phyloP scores from a whole-genome alignment of 2,888 invertebrate species.

The Periphyllus acericola region DNA sequence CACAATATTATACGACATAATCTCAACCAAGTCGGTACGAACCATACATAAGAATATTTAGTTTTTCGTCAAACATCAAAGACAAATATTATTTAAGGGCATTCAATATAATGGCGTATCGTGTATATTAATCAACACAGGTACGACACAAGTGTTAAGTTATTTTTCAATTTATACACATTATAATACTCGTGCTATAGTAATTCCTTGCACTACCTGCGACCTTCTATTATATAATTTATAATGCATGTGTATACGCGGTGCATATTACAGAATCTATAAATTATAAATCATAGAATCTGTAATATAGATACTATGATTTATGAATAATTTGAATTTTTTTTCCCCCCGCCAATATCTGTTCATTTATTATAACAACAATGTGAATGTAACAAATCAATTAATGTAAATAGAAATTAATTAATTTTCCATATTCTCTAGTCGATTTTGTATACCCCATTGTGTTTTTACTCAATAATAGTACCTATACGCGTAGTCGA shows the following conservation, averaged over 20 bases:
- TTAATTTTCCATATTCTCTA: conserved; percentile 20
- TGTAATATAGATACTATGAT: neutral
- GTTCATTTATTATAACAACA: neutral
- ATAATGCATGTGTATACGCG: neutral
- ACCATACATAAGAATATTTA: too few relatives aligned
- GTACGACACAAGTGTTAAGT: neutral
- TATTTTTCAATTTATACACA: neutral
- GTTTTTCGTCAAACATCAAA: too few relatives aligned
- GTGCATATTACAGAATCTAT: too few relatives aligned
- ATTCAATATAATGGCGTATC: too few relatives aligned
- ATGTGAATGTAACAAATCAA: conserved; percentile 6
- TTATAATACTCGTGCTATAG: neutral
- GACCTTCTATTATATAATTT: conserved; percentile 13
- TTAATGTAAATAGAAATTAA: conserved; percentile 34
- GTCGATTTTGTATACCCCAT: conserved; percentile 1
- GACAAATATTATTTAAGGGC: too few relatives aligned
- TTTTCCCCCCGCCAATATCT: neutral
- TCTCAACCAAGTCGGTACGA: too few relatives aligned
- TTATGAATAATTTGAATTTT: neutral
- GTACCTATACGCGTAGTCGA: neutral
- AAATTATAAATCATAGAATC: too few relatives aligned
- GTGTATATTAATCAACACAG: neutral
- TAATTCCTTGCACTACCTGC: neutral
- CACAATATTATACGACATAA: too few relatives aligned
- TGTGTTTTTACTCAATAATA: conserved; percentile 31